These are phyloP conservation scores for Pedetes capensis DNA, from an alignment of 2,113 vertebrate genomes.

Conservation along the genomic window DNA sequence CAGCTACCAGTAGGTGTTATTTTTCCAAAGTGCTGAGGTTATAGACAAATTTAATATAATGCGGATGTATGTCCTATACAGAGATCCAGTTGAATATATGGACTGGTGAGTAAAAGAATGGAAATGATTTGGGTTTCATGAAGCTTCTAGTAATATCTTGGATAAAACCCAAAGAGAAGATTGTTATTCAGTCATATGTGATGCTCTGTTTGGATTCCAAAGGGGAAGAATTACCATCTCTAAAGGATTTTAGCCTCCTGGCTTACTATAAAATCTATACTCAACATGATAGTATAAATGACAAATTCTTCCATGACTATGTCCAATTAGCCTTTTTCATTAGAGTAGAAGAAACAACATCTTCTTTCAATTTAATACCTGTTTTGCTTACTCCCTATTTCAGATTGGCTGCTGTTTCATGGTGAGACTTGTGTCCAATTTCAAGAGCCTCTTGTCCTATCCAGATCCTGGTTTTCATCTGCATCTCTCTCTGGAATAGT, in stretches of 20 bases:
- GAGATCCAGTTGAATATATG: not conserved
- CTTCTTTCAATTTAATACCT: not conserved
- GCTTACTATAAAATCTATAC: not conserved
- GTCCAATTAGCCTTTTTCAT: not conserved
- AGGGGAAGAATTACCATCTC: not conserved
- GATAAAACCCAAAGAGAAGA: not conserved
- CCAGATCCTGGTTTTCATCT: not conserved
- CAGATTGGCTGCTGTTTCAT: not conserved
- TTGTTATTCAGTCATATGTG: not conserved
- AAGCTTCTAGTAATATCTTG: not conserved
- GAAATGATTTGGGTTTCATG: not conserved
- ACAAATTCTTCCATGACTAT: not conserved
- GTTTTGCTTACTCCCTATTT: not conserved
- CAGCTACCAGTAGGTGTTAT: not conserved
- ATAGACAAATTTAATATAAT: not conserved
- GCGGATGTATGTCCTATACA: not conserved
- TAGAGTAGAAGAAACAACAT: not conserved
- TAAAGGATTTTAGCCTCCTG: not conserved
- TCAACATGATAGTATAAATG: not conserved
- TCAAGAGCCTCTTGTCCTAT: not conserved
- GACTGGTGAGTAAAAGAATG: not conserved
- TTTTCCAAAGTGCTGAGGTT: not conserved
- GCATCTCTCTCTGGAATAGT: not conserved
- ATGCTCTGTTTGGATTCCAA: not conserved
- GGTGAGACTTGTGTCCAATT: not conserved